Base-by-base conservation (phyloP, 2,888 invertebrate species). In the Beris chalybata region DNA sequence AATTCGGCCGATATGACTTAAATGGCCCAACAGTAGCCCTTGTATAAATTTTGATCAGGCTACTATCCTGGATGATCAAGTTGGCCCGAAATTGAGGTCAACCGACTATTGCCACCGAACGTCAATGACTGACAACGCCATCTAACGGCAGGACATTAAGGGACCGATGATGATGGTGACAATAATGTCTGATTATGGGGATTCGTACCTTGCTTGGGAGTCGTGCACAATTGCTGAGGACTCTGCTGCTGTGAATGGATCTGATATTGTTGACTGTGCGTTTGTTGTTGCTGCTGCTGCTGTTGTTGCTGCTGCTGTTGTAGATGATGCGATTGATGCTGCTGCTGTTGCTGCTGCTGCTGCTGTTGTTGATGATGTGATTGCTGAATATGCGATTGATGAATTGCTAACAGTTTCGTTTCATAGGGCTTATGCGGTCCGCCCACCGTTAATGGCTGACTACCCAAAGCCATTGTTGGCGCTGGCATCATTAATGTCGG, bases 401-500 rank as follows among this genome's bases (percentile, higher is more conserved):
- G 81, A 71, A 81, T 81, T 71, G 81, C 80, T 74, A 81, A 71
- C 71, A 81, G 71, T 74, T 81, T 81, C 56, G 81, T 80, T 76
- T 81, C 81, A 57, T 81, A 81, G 59, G 81, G 81, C 73, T 81
- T 81, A 72, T 79, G 79, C 38, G 72, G 71, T 44, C 69, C 72
- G 9, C 77, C 76, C 32, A 64, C 55, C 12, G 80, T 79, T 70
- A 81, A 70, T 65, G 78, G 80, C 73, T 80, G 79, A 73, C 79
- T 79, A 74, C 81, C 79, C 72, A 81, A 76, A 73, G 80, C 77
- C 78, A 81, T 80, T 73, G 80, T 81, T 74, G 81, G 80, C 72
- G 81, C 81, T 74, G 81, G 81, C 81, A 81, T 81, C 81, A 81
- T 81, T 72, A 81, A 74, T 73, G 81, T 81, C 76, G 81, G 80